These are phyloP conservation scores for Philantomba maxwellii DNA, from an alignment of 2,113 vertebrate species.

Conservation along the genomic window DNA sequence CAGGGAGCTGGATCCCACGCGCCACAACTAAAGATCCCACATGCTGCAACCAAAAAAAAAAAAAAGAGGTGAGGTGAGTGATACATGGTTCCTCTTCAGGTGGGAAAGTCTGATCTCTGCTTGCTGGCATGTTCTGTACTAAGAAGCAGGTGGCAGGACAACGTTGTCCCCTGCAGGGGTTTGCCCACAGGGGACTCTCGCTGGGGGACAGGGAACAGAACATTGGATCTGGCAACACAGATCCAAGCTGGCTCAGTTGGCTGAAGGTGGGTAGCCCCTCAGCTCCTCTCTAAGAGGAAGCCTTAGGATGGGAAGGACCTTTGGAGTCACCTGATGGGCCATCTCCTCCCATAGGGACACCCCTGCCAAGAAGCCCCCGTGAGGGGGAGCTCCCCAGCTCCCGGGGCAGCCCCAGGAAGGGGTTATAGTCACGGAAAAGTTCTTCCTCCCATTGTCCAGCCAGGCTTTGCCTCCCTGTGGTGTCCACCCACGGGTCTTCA, in stretches of 20 bases:
- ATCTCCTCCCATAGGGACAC: neutral
- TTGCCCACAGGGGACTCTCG: neutral
- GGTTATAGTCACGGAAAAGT: neutral
- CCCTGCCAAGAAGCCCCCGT: too few relatives aligned
- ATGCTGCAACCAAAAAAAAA: neutral
- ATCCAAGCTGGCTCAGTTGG: neutral
- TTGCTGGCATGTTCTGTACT: neutral
- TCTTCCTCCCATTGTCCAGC: neutral
- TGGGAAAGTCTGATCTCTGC: neutral
- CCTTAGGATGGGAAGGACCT: neutral
- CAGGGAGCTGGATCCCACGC: neutral
- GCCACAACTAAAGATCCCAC: neutral
- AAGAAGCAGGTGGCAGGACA: conserved; percentile 13
- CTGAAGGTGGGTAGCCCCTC: rapidly evolving
- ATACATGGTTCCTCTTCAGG: neutral
- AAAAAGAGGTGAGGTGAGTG: neutral
- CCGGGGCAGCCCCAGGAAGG: neutral
- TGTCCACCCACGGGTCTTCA: neutral
- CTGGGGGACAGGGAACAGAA: neutral
- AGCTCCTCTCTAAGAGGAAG: neutral
- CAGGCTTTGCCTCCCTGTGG: neutral
- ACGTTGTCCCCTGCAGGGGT: neutral
- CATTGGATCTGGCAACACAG: neutral
- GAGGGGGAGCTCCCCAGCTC: neutral
- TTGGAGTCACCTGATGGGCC: neutral